Evolutionary conservation across 2,888 invertebrate species (phyloP).

Genomic region (Melitaea athalia): DNA sequence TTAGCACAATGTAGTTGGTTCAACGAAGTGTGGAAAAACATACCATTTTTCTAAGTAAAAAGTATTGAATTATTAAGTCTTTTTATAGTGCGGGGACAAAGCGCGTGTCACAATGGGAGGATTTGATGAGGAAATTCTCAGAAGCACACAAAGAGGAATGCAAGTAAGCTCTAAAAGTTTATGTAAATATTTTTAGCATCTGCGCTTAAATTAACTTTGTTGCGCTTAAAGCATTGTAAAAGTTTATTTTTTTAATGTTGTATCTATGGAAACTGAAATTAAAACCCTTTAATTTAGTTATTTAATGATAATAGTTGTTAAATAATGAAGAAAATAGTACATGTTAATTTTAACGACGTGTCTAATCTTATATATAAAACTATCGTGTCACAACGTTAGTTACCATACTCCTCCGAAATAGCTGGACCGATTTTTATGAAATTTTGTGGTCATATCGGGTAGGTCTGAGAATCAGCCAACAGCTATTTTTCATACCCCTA

Average conservation of each 20-base stretch:
- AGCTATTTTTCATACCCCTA: too few species aligned
- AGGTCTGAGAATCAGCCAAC: too few species aligned
- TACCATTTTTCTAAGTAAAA: not conserved
- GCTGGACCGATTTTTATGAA: too few species aligned
- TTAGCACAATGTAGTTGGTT: not conserved
- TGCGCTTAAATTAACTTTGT: not conserved
- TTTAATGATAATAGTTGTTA: too few species aligned
- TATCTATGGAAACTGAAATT: not conserved
- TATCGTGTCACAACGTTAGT: too few species aligned
- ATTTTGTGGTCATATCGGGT: too few species aligned
- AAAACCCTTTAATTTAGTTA: too few species aligned
- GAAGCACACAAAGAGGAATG: conserved; percentile 62
- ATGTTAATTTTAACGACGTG: too few species aligned
- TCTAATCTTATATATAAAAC: too few species aligned
- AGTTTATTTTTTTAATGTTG: not conserved
- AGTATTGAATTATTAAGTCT: conserved; percentile 9
- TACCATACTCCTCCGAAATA: too few species aligned
- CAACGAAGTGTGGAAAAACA: not conserved
- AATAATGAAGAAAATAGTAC: too few species aligned
- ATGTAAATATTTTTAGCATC: not conserved
- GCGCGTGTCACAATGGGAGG: conserved; percentile 68
- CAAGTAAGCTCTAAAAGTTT: conserved; percentile 53
- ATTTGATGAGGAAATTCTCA: conserved; percentile 70
- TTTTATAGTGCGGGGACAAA: conserved; percentile 46
- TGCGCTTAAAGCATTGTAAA: not conserved